phyloP scores from a whole-genome alignment of 2,113 vertebrate genomes.

The Tachysurus fulvidraco region DNA sequence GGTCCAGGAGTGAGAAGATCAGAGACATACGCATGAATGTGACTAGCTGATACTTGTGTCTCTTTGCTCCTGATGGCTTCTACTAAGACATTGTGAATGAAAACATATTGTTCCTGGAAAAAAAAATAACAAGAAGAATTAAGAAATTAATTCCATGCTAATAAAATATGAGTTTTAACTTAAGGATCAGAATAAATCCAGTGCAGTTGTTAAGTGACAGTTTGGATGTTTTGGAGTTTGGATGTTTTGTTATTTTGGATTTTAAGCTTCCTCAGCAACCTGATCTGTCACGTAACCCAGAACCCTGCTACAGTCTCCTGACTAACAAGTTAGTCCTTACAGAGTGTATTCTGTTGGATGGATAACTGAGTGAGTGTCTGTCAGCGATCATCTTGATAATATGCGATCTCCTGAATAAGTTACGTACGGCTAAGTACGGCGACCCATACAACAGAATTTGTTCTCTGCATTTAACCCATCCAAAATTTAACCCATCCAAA shows the following conservation, averaged over 20 bases:
- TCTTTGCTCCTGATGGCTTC: conserved; percentile 88
- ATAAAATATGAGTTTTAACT: neutral
- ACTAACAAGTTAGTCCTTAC: neutral
- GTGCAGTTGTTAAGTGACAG: neutral
- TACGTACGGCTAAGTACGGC: too few species aligned
- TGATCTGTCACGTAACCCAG: neutral
- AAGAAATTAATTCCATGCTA: neutral
- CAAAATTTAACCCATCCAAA: too few species aligned
- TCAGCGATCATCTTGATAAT: neutral
- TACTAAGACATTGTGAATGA: conserved; percentile 89
- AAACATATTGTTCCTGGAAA: conserved; percentile 90
- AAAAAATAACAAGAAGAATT: neutral
- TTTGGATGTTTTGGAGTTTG: neutral
- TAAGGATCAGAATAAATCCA: neutral
- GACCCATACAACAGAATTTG: too few species aligned
- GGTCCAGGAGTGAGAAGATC: conserved; percentile 84
- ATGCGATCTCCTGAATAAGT: neutral
- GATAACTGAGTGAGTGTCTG: neutral
- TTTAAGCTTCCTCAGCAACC: neutral
- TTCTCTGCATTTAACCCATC: too few species aligned
- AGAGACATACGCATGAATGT: conserved; percentile 87
- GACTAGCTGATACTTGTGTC: conserved; percentile 82
- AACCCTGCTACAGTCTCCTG: neutral
- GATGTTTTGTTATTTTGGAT: neutral
- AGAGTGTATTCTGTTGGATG: neutral